Evolutionary conservation across 1,140 invertebrate genomes (phyloP), one percentile per base, ranked within the genome.

Genomic region (Muscidifurax raptorellus): DNA sequence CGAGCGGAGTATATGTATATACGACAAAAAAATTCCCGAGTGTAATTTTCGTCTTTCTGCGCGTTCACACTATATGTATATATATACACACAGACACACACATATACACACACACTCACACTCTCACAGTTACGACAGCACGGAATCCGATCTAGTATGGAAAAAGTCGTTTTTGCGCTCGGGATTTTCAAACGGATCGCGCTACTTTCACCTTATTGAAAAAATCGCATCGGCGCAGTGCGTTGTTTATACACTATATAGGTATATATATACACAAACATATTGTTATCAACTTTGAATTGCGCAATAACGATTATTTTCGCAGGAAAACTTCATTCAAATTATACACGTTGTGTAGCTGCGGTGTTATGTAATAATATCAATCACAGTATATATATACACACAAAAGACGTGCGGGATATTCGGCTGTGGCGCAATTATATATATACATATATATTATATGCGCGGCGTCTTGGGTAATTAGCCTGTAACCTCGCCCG

Each of bases 401-500:
- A 40, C n/a, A n/a, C n/a, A n/a, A n/a, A n/a, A n/a, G n/a, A n/a
- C n/a, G n/a, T n/a, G n/a, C n/a, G n/a, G n/a, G n/a, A n/a, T 18
- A 18, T 47, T 36, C 44, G 52, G 47, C 25, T 25, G 18, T 25
- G 7, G 27, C 71, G 30, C 15, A 4, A 7, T 32, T 25, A 78
- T 25, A 0, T 52, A 52, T 27, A 52, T 27, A 18, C 47, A 30
- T 30, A 59, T 36, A 36, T 30, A 30, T 25, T 2, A 13, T 81
- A 74, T 40, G 44, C 32, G 30, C 36, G 44, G 40, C 80, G 74
- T 67, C 32, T n/a, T 27, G 67, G 69, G 47, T 82, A 82, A 82
- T 82, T 82, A 82, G 80, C 71, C 67, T 36, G 64, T 25, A 76
- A 27, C 40, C 79, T 81, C 79, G 52, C 76, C 27, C 52, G 52